These are phyloP conservation scores for Rhimphoctona megacephalus DNA, from an alignment of 2,888 invertebrate genomes.

Conservation along the genomic window DNA sequence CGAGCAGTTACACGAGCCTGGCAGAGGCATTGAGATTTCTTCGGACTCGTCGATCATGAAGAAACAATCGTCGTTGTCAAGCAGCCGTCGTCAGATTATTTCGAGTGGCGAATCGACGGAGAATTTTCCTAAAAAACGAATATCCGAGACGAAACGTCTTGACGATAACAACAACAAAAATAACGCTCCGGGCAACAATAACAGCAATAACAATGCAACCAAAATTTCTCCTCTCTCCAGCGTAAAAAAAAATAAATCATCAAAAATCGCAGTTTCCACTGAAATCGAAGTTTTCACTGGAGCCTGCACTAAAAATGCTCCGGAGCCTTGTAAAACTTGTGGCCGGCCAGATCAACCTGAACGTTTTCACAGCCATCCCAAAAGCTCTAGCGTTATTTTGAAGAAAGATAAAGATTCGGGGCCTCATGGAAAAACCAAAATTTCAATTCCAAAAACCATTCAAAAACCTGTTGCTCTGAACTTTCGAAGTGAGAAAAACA, in stretches of 20 bases:
- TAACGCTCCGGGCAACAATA: constrained; percentile 68
- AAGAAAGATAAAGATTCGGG: constrained; percentile 73
- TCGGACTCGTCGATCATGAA: constrained; percentile 71
- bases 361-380: constrained; percentile 87
- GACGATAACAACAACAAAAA: constrained; percentile 80
- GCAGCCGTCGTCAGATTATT: constrained; percentile 32
- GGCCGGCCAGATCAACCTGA: constrained; percentile 90
- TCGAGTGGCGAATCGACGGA: constrained; percentile 63
- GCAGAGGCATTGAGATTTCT: constrained; percentile 45
- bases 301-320: constrained; percentile 75
- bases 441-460: constrained; percentile 84
- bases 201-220: constrained; percentile 13
- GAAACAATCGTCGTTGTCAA: constrained; percentile 59
- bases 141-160: constrained; percentile 69
- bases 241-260: constrained; percentile 71
- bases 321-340: constrained; percentile 88
- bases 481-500: constrained; percentile 80
- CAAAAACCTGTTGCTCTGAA: constrained; percentile 86
- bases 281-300: constrained; percentile 77
- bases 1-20: constrained; percentile 72
- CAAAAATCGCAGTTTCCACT: constrained; percentile 69
- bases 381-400: constrained; percentile 71
- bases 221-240: constrained; percentile 73
- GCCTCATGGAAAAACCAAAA: constrained; percentile 53
- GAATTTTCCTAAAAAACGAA: constrained; percentile 42